These are phyloP conservation scores for Varecia variegata DNA, from an alignment of 2,797 vertebrate genomes.

Conservation along the genomic window DNA sequence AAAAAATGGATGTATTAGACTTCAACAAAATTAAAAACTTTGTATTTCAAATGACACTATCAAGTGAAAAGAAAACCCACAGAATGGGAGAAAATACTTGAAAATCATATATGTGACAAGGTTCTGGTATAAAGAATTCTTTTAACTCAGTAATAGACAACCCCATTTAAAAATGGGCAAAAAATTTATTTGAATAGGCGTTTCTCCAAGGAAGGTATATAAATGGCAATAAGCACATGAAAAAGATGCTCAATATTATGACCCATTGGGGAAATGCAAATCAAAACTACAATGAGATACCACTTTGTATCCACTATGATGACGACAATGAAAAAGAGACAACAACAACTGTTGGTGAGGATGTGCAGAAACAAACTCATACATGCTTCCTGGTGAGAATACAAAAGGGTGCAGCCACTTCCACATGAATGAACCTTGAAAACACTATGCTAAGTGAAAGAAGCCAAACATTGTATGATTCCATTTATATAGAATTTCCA, in stretches of 20 bases:
- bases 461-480: not conserved
- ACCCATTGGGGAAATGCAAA: not conserved
- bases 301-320: not conserved
- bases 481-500: not conserved
- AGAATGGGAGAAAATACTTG: not conserved
- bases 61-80: not conserved
- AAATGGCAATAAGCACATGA: not conserved
- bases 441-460: not conserved
- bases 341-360: not conserved
- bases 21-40: not conserved
- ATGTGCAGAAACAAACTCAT: not conserved
- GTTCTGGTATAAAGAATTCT: not conserved
- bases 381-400: too few relatives aligned
- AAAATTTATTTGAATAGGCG: not conserved
- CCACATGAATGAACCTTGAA: not conserved
- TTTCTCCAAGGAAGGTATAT: not conserved
- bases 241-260: not conserved
- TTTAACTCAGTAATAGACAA: not conserved
- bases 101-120: not conserved
- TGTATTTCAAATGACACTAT: not conserved
- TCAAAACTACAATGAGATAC: not conserved
- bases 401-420: not conserved
- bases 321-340: not conserved
- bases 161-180: not conserved
- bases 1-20: not conserved